phyloP scores from a whole-genome alignment of 2,888 invertebrate genomes.

The Platynereis dumerilii region DNA sequence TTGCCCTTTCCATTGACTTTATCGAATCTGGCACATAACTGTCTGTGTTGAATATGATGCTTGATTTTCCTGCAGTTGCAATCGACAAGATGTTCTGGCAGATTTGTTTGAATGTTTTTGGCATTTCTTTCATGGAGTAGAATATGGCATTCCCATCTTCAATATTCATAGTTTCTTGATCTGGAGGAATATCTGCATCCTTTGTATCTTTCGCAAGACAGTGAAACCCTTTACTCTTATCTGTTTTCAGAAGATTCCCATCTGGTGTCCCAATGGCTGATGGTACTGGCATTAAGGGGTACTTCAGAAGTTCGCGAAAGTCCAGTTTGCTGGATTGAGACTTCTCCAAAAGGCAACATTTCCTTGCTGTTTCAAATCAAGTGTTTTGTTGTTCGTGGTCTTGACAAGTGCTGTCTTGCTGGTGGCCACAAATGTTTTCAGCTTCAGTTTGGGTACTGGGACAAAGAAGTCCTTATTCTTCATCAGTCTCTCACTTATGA shows the following conservation, averaged over 20 bases:
- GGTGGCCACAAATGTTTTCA: slow-evolving; percentile 19
- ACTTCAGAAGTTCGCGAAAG: slow-evolving; percentile 25
- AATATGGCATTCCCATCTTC: slow-evolving; percentile 27
- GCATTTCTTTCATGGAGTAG: slow-evolving; percentile 14
- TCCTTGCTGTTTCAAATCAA: slow-evolving; percentile 19
- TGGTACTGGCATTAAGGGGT: slow-evolving; percentile 23
- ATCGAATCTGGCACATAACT: slow-evolving; percentile 14
- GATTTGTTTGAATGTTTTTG: slow-evolving; percentile 10
- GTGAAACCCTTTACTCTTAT: slow-evolving; percentile 24
- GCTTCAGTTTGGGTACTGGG: slow-evolving; percentile 18
- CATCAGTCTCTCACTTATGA: slow-evolving; percentile 10
- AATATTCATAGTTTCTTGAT: slow-evolving; percentile 7
- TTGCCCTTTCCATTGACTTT: slow-evolving; percentile 18
- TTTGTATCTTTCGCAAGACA: slow-evolving; percentile 7
- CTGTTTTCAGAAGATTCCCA: slow-evolving; percentile 26
- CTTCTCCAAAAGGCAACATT: slow-evolving; percentile 26
- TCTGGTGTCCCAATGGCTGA: slow-evolving; percentile 25
- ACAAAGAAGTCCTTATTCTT: slow-evolving; percentile 20
- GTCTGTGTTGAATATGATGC: slow-evolving; percentile 20
- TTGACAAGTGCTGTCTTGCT: slow-evolving; percentile 24
- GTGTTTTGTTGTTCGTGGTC: slow-evolving; percentile 21
- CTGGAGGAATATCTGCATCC: slow-evolving; percentile 5
- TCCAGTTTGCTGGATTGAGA: slow-evolving; percentile 27
- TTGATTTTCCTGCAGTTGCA: no score
- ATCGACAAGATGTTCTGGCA: slow-evolving; percentile 14